Evolutionary conservation across 2,888 invertebrate genomes (phyloP), one percentile per base, ranked within the genome.

Genomic region (Morpho helenor): DNA sequence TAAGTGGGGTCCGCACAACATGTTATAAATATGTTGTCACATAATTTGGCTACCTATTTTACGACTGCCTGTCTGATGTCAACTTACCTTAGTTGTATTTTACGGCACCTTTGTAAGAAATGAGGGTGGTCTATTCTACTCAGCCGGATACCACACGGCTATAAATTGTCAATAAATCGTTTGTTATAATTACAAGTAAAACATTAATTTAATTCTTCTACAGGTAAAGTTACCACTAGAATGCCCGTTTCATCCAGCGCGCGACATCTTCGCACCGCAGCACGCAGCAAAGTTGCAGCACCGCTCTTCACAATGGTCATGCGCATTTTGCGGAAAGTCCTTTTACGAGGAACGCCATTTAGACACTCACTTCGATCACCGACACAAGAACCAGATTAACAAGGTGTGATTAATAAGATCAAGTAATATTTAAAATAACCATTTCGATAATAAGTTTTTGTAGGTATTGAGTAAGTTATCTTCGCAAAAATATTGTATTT

Each of bases 291-390:
- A 97, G 85, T 92, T 95, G 73, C 95, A 96, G 78, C 96, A 96
- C 85, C 93, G 96, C 64, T 94, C 96, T 16, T 96, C 96, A 43
- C 96, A 97, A 83, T 97, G 97, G 97, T 96, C 96, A 8, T 97
- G 97, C 78, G 95, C 96, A 61, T 93, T 96, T 68, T 97, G 97
- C 89, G 97, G 97, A 69, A 96, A 97, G 85, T 96, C 96, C 66
- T 97, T 97, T 83, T 97, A 96, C 88, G 95, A 96, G 82, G 97
- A 97, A 84, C 94, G 94, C 75, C 95, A 94, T 85, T 92, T 97
- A 74, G 97, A 97, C 85, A 92, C 94, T 77, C 97, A 97, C 86
- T 97, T 97, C 92, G 96, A 97, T 91, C 95, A 94, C 87, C 94
- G 96, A 75, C 97, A 97, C 89, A 95, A 94, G 86, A 94, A 94